A percentile compares a stretch with the other conserved stretches of the same genome.
These are phyloP conservation scores for Gandaritis pyraliata DNA, from an alignment of 2,888 invertebrate species.

Conservation along the genomic window DNA sequence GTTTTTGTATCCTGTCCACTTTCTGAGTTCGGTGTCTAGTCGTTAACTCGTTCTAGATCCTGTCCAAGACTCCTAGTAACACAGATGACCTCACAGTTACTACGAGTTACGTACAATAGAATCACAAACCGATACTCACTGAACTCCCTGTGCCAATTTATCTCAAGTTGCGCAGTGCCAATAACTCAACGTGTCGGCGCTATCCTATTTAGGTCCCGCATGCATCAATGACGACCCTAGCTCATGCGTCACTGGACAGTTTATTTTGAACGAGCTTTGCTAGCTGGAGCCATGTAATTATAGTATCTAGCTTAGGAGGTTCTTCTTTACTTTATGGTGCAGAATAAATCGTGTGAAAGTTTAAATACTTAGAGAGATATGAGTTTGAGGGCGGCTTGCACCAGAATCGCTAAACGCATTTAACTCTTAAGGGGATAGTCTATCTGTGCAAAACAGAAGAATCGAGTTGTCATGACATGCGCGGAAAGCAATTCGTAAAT, in stretches of 20 bases:
- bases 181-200: slow-evolving; percentile 63
- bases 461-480: too few species aligned
- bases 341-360: background rate
- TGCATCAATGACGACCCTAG: slow-evolving; percentile 66
- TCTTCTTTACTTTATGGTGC: background rate
- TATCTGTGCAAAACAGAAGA: too few species aligned
- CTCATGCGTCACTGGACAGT: slow-evolving; percentile 65
- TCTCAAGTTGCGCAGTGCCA: slow-evolving; percentile 53
- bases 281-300: slow-evolving; percentile 1
- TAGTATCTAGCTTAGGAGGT: background rate
- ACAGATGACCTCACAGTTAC: slow-evolving; percentile 20
- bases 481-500: too few species aligned
- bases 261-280: slow-evolving; percentile 59
- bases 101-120: slow-evolving; percentile 44
- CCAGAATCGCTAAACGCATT: too few species aligned
- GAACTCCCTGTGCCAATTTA: slow-evolving; percentile 55
- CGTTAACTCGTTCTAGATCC: slow-evolving; percentile 2
- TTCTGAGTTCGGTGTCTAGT: slow-evolving; percentile 3
- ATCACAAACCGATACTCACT: slow-evolving; percentile 53
- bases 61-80: slow-evolving; percentile 17
- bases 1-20: background rate
- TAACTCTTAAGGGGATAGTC: too few species aligned
- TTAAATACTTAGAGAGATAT: too few species aligned
- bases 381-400: too few species aligned
- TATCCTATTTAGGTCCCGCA: slow-evolving; percentile 60